phyloP scores from a whole-genome alignment of 2,113 vertebrate species.

The Scytalopus superciliaris region DNA sequence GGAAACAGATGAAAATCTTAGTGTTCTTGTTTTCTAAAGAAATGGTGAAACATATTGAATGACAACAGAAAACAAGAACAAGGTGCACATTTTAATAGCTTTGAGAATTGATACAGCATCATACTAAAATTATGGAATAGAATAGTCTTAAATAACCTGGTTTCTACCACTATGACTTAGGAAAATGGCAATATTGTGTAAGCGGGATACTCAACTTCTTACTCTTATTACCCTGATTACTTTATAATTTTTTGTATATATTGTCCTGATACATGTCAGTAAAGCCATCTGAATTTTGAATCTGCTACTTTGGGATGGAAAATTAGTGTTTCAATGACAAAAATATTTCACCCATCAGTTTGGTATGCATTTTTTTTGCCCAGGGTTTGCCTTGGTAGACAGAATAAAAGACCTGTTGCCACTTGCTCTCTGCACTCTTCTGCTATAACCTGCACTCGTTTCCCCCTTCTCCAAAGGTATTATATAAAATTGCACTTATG shows the following conservation, averaged over 20 bases:
- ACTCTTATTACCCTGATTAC: not conserved
- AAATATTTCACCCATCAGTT: not conserved
- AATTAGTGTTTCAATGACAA: not conserved
- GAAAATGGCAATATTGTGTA: not conserved
- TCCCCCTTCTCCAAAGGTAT: not conserved
- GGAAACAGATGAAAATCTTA: constrained; percentile 47
- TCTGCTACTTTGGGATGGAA: not conserved
- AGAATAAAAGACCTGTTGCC: not conserved
- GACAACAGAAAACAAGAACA: not conserved
- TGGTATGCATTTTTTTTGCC: not conserved
- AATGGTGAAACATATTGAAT: not conserved
- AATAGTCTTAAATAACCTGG: not conserved
- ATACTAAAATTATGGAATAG: not conserved
- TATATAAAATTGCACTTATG: not conserved
- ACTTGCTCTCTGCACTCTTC: not conserved
- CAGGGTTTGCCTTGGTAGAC: not conserved
- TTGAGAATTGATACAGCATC: not conserved
- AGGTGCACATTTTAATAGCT: not conserved
- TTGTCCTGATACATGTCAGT: not conserved
- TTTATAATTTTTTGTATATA: not conserved
- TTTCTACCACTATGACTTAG: not conserved
- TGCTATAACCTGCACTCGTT: not conserved
- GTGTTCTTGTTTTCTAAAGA: constrained; percentile 57
- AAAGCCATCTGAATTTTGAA: not conserved
- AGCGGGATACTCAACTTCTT: not conserved